Conservation (phyloP, 2,797 vertebrate species). For the Trachurus trachurus region DNA sequence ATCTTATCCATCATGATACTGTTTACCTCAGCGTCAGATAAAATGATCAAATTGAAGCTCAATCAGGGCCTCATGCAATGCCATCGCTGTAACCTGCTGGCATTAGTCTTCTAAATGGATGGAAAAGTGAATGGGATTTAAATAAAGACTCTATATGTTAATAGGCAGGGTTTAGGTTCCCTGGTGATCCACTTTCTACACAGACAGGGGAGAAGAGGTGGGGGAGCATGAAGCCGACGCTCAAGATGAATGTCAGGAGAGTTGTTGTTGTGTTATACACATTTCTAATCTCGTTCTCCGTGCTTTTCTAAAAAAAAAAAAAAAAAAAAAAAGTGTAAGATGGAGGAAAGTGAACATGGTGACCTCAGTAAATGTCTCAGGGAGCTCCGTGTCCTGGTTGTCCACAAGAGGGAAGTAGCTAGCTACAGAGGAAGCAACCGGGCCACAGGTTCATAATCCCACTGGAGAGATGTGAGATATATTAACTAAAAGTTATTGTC, state of each 20-base stretch:
- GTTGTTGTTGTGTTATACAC: slow-evolving; percentile 58
- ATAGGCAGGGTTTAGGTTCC: slow-evolving; percentile 75
- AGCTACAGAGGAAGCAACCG: slow-evolving; percentile 67
- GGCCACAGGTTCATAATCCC: slow-evolving; percentile 55
- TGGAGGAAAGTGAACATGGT: slow-evolving; percentile 54
- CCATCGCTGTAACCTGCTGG: slow-evolving; percentile 70
- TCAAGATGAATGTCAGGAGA: slow-evolving; percentile 55
- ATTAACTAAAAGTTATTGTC: slow-evolving; percentile 70
- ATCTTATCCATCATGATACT: slow-evolving; percentile 85
- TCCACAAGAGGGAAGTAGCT: slow-evolving; percentile 88
- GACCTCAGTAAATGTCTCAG: slow-evolving; percentile 55
- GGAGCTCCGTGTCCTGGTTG: slow-evolving; percentile 55
- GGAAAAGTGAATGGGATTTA: slow-evolving; percentile 82
- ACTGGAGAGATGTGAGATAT: slow-evolving; percentile 60
- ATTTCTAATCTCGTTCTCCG: slow-evolving; percentile 48
- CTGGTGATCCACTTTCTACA: slow-evolving; percentile 66
- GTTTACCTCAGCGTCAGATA: slow-evolving; percentile 86
- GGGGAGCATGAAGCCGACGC: slow-evolving; percentile 14
- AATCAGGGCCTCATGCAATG: slow-evolving; percentile 69
- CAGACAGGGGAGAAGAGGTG: slow-evolving; percentile 10
- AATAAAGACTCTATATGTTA: slow-evolving; percentile 88
- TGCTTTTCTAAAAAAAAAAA: slow-evolving; percentile 15
- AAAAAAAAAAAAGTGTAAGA: slow-evolving; percentile 46
- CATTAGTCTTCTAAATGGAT: slow-evolving; percentile 84
- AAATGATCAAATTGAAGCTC: slow-evolving; percentile 83